Evolutionary conservation across 1,140 invertebrate species (phyloP).

Genomic region (Wasmannia auropunctata): DNA sequence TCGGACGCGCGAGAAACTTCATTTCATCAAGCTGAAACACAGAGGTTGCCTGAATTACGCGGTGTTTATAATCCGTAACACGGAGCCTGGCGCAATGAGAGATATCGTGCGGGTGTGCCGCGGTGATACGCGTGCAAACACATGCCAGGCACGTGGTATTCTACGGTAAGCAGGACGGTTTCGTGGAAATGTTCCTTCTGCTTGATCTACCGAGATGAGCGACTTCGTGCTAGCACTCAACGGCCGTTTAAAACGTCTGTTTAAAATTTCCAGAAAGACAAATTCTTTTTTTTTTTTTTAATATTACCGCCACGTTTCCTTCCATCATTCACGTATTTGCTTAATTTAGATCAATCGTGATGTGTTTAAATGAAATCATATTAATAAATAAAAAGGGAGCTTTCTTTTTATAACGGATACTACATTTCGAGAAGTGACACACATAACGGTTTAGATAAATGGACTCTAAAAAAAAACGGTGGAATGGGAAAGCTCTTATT

Average conservation of each 20-base stretch:
- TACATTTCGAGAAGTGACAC: slow-evolving; percentile 7
- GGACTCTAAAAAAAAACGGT: background rate
- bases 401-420: background rate
- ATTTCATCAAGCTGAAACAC: slow-evolving; percentile 41
- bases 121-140: slow-evolving; percentile 23
- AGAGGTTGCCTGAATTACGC: slow-evolving; percentile 45
- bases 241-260: background rate
- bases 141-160: slow-evolving; percentile 44
- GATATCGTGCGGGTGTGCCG: slow-evolving; percentile 29
- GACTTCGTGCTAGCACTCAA: background rate
- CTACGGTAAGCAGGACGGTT: slow-evolving; percentile 34
- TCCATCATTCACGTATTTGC: background rate
- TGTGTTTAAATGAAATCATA: background rate
- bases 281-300: background rate
- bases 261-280: slow-evolving; percentile 4
- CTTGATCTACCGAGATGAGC: slow-evolving; percentile 2
- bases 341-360: slow-evolving; percentile 8
- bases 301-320: background rate
- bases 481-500: background rate
- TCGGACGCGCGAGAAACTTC: slow-evolving; percentile 49
- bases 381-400: background rate
- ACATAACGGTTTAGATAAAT: slow-evolving; percentile 18
- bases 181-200: slow-evolving; percentile 35
- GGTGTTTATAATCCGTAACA: slow-evolving; percentile 57
- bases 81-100: slow-evolving; percentile 29